Conservation (phyloP, 2,113 vertebrate genomes). For the Vombatus ursinus region DNA sequence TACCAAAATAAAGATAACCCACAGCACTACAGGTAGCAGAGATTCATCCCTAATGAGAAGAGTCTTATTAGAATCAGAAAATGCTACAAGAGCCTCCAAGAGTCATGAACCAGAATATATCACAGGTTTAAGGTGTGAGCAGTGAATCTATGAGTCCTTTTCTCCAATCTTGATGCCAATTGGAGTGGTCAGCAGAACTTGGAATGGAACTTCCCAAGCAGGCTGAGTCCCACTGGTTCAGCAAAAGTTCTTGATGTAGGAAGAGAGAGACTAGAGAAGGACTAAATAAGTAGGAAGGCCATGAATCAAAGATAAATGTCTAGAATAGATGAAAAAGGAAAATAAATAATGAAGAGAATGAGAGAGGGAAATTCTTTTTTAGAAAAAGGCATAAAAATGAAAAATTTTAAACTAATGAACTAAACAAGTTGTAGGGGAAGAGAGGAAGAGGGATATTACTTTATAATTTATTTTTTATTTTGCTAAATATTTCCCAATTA, state of each 20-base stretch:
- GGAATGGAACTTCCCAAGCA: neutral
- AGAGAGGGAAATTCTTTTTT: neutral
- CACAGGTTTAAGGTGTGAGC: neutral
- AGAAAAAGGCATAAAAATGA: neutral
- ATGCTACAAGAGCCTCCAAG: neutral
- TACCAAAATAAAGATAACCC: neutral
- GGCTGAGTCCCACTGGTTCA: neutral
- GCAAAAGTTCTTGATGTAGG: neutral
- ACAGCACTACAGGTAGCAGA: neutral
- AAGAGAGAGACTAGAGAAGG: neutral
- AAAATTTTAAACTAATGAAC: neutral
- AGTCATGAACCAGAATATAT: neutral
- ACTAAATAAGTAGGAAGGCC: neutral
- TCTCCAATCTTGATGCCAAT: neutral
- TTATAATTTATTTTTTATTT: neutral
- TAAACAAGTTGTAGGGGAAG: neutral
- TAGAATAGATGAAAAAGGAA: neutral
- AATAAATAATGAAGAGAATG: neutral
- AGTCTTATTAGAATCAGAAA: neutral
- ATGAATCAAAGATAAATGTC: neutral
- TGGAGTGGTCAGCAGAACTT: neutral
- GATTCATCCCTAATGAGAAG: neutral
- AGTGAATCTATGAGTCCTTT: neutral
- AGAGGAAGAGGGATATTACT: neutral
- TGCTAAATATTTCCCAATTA: neutral